Conservation (phyloP, 1,140 invertebrate genomes). For the Drepana arcuata region DNA sequence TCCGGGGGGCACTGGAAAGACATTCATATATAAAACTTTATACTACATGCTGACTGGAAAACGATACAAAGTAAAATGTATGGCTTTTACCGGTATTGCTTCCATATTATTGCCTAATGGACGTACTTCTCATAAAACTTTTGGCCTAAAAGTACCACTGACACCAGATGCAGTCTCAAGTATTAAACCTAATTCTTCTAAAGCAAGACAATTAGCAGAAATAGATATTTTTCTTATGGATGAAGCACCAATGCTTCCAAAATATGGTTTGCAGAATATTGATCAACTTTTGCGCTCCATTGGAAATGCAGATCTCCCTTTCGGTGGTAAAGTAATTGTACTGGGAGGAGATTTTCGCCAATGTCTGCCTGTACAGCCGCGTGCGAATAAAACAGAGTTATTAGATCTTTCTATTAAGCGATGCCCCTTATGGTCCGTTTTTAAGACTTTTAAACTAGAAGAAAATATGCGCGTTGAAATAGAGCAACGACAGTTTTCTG, state of each 20-base stretch:
- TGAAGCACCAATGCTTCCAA: conserved; percentile 11
- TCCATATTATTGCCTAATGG: conserved; percentile 9
- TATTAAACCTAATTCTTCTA: conserved; percentile 6
- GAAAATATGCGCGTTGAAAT: conserved; percentile 12
- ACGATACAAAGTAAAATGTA: conserved; percentile 8
- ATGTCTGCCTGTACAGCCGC: conserved; percentile 4
- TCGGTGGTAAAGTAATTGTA: conserved; percentile 8
- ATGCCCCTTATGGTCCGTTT: conserved; percentile 12
- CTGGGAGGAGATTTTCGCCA: conserved; percentile 3
- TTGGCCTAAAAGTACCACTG: conserved; percentile 6
- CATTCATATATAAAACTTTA: conserved; percentile 12
- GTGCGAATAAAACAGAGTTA: conserved; percentile 15
- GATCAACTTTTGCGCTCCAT: conserved; percentile 12
- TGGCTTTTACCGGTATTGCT: conserved; percentile 9
- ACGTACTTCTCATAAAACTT: conserved; percentile 10
- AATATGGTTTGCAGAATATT: conserved; percentile 12
- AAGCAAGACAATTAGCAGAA: conserved; percentile 8
- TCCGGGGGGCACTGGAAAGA: conserved; percentile 72
- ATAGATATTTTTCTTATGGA: conserved; percentile 6
- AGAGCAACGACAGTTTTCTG: conserved; percentile 5
- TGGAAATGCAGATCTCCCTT: conserved; percentile 10
- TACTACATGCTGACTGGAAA: conserved; percentile 9
- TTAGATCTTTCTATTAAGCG: conserved; percentile 16
- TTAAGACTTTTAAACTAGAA: conserved; percentile 14
- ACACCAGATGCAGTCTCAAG: conserved; percentile 6